Conservation (phyloP, 2,888 invertebrate genomes). For the Beris morrisii region DNA sequence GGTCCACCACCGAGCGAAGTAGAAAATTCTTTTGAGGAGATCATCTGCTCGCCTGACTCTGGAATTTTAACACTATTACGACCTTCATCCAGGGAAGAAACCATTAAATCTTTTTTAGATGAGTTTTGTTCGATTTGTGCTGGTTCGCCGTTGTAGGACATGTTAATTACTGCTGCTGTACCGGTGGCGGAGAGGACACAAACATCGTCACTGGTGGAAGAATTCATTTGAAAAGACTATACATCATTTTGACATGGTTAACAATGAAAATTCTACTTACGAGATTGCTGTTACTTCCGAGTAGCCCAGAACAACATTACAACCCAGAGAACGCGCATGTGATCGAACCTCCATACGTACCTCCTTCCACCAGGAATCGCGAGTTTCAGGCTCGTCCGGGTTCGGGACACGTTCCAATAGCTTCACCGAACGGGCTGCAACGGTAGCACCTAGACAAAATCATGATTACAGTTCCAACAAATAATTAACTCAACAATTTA, state of each 20-base stretch:
- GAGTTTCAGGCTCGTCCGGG: constrained; percentile 85
- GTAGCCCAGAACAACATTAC: constrained; percentile 94
- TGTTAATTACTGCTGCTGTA: constrained; percentile 84
- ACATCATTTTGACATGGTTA: neutral
- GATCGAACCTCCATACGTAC: constrained; percentile 92
- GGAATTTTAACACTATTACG: constrained; percentile 25
- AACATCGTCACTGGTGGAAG: constrained; percentile 79
- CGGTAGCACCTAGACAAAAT: constrained; percentile 67
- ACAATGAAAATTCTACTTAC: constrained; percentile 60
- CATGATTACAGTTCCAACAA: neutral
- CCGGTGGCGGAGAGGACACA: constrained; percentile 92
- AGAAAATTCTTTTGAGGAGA: constrained; percentile 44
- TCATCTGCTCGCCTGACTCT: constrained; percentile 15
- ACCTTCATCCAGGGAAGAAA: constrained; percentile 60
- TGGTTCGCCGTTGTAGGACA: constrained; percentile 57
- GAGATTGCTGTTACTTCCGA: constrained; percentile 90
- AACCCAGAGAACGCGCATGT: constrained; percentile 87
- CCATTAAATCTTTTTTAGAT: constrained; percentile 52
- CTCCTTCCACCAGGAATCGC: constrained; percentile 98
- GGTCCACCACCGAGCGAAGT: constrained; percentile 42
- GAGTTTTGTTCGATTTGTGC: constrained; percentile 49
- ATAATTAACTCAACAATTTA: constrained; percentile 49
- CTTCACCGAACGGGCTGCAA: constrained; percentile 82
- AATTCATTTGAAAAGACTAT: neutral
- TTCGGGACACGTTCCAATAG: constrained; percentile 78